Base-by-base conservation (phyloP, 2,797 vertebrate species). In the Pogoniulus pusillus region DNA sequence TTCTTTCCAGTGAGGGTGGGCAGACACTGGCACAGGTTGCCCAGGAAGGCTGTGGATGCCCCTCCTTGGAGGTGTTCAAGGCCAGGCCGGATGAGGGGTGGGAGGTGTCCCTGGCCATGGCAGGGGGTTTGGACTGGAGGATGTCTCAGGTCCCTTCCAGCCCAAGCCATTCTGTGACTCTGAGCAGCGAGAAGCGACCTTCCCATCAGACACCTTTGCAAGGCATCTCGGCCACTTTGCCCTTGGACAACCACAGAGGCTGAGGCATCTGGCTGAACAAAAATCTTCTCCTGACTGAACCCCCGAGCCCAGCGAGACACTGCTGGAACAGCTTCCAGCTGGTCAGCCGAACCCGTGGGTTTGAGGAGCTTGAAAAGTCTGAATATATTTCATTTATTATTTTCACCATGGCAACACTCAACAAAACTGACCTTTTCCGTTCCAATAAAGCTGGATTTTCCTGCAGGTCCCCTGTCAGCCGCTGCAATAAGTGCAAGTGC, bases 351-450 rank as follows among this genome's bases (percentile, higher is more conserved):
- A 77, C 13, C 75, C 4, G 0, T 57, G 58, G 64, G 93, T 89
- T 80, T 89, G 93, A 96, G 95, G 84, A 96, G 89, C 91, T 77
- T 58, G 87, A 85, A 72, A 89, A 93, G 91, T 82, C 85, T 92
- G 93, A 94, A 95, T 95, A 94, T 88, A 93, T 95, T 97, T 96
- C 95, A 96, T 96, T 96, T 97, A 97, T 97, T 97, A 95, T 97
- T 94, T 96, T 97, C 96, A 95, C 97, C 97, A 97, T 97, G 96
- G 97, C 97, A 97, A 97, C 93, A 5, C 94, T 95, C 94, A 97
- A 96, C 96, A 96, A 97, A 97, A 97, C 93, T 97, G 97, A 98
- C 97, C 97, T 98, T 98, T 98, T 95, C 97, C 70, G 94, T 95
- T 97, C 96, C 96, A 98, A 97, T 98, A 98, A 97, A 97, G 97